Conservation (phyloP, 2,113 vertebrate genomes). For the Periophthalmus modestus region DNA sequence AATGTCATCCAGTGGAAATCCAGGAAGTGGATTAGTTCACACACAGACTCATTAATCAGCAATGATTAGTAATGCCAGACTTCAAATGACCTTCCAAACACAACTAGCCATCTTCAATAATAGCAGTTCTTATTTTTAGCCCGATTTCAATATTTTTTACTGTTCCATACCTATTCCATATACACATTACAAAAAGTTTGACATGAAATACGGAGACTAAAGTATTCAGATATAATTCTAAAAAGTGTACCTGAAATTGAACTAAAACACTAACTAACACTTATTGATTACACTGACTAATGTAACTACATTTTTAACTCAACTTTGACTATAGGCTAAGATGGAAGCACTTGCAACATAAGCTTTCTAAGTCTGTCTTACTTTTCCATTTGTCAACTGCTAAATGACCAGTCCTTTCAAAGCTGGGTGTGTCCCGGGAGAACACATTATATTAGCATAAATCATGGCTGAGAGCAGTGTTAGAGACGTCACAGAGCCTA, state of each 20-base stretch:
- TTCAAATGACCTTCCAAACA: neutral
- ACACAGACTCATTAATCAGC: too few relatives aligned
- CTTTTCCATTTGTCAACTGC: slow-evolving; percentile 4
- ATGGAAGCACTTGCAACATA: neutral
- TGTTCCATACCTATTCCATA: too few relatives aligned
- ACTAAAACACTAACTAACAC: neutral
- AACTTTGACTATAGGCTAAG: neutral
- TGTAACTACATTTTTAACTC: neutral
- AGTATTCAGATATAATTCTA: neutral
- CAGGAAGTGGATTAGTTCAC: neutral
- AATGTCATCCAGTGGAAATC: neutral
- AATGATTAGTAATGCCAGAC: neutral
- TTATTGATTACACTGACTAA: too few relatives aligned
- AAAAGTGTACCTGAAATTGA: neutral
- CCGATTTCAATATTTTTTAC: neutral
- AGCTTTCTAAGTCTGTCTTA: neutral
- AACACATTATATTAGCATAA: slow-evolving; percentile 17
- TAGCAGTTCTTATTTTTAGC: neutral
- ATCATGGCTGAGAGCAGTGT: slow-evolving; percentile 7
- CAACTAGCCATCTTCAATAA: neutral
- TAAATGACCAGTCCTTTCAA: neutral
- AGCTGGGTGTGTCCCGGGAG: neutral
- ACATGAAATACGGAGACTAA: too few relatives aligned
- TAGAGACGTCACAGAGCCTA: slow-evolving; percentile 62
- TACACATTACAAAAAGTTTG: too few relatives aligned